Percentiles rank a stretch among this genome's conserved stretches.
These are phyloP conservation scores for Ahaetulla prasina DNA, from an alignment of 2,113 vertebrate species.

Conservation along the genomic window DNA sequence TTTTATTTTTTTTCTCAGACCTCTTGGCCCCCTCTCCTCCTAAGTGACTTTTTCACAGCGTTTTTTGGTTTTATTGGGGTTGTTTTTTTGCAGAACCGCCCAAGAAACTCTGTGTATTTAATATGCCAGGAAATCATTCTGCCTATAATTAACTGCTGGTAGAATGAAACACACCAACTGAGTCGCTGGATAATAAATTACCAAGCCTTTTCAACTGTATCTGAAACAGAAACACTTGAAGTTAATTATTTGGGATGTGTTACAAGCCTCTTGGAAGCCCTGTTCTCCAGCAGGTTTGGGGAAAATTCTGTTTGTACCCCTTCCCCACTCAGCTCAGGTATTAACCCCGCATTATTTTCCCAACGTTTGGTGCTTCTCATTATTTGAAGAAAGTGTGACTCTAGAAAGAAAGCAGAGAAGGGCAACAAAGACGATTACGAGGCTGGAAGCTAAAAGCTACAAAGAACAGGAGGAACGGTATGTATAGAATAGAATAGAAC, in stretches of 20 bases:
- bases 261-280: background rate
- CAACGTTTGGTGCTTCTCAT: rapidly evolving
- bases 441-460: too few relatives aligned
- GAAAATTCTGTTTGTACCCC: background rate
- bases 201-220: constrained; percentile 35
- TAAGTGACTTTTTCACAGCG: constrained; percentile 20
- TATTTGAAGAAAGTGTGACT: background rate
- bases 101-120: constrained; percentile 21
- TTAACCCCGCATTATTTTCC: background rate
- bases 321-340: rapidly evolving
- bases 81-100: background rate
- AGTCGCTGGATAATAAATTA: background rate
- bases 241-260: constrained; percentile 45
- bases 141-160: constrained; percentile 52
- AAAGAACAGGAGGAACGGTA: too few relatives aligned
- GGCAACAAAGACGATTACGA: background rate
- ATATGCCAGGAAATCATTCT: constrained; percentile 23
- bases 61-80: background rate
- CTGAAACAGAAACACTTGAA: rapidly evolving
- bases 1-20: background rate
- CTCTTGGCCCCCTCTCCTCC: constrained; percentile 1
- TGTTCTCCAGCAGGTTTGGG: background rate
- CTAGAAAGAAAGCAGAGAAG: background rate
- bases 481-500: too few relatives aligned
- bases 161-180: constrained; percentile 26